These are phyloP conservation scores for Hypena proboscidalis DNA, from an alignment of 2,888 invertebrate species.

Conservation along the genomic window DNA sequence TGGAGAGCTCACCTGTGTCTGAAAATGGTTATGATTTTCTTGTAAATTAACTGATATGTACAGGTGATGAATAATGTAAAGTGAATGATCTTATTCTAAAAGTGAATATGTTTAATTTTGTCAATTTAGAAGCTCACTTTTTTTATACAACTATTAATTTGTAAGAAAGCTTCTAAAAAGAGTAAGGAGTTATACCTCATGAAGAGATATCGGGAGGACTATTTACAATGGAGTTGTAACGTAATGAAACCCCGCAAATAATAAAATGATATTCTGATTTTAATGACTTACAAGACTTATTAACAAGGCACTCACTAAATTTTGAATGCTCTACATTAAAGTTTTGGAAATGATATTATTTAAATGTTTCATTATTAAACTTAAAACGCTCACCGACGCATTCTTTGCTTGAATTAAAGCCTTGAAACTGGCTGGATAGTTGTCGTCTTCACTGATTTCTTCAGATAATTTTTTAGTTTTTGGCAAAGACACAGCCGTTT, in stretches of 20 bases:
- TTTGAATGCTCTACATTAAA: neutral
- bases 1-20: slow-evolving; percentile 79
- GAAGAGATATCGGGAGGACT: neutral
- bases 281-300: slow-evolving; percentile 2
- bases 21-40: too few relatives aligned
- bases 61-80: too few relatives aligned
- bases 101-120: too few relatives aligned
- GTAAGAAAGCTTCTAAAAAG: too few relatives aligned
- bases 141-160: too few relatives aligned
- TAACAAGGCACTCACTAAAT: neutral
- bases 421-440: slow-evolving; percentile 88
- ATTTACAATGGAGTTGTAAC: slow-evolving; percentile 8
- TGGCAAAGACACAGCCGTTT: slow-evolving; percentile 45
- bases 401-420: slow-evolving; percentile 87
- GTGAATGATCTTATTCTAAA: too few relatives aligned
- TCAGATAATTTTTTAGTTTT: slow-evolving; percentile 60
- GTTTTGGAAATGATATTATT: slow-evolving; percentile 1
- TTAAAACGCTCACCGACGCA: slow-evolving; percentile 69
- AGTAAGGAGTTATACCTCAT: neutral
- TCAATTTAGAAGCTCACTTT: too few relatives aligned
- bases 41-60: too few relatives aligned
- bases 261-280: neutral
- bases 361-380: slow-evolving; percentile 10
- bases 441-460: slow-evolving; percentile 86
- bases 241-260: slow-evolving; percentile 3